phyloP scores from a whole-genome alignment of 2,888 invertebrate genomes.

The Diaprepes abbreviatus region DNA sequence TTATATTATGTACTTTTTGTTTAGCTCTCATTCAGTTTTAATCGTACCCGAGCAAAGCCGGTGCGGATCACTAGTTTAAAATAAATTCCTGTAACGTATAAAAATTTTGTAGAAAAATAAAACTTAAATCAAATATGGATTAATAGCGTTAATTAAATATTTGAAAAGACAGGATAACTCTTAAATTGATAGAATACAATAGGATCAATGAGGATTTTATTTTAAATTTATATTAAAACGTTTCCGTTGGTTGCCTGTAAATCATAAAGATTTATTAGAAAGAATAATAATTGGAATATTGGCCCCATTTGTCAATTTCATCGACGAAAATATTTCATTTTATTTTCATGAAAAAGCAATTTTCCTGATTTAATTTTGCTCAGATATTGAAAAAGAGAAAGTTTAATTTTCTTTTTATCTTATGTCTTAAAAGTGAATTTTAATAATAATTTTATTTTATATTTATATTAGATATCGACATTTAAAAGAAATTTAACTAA shows the following conservation, averaged over 20 bases:
- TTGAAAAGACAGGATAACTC: too few species aligned
- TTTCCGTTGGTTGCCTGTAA: background rate
- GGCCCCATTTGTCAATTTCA: slow-evolving; percentile 5
- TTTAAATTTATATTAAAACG: background rate
- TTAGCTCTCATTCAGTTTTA: too few species aligned
- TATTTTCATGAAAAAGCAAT: slow-evolving; percentile 2
- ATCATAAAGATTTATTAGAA: slow-evolving; percentile 10
- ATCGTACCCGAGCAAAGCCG: too few species aligned
- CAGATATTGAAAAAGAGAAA: background rate
- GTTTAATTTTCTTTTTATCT: background rate
- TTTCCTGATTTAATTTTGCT: background rate
- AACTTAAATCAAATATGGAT: too few species aligned
- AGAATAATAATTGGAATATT: background rate
- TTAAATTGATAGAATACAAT: too few species aligned
- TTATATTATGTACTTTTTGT: too few species aligned
- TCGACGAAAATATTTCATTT: slow-evolving; percentile 1
- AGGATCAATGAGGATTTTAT: background rate
- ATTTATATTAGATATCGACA: too few species aligned
- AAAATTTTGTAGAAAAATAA: too few species aligned
- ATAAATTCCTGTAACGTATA: too few species aligned
- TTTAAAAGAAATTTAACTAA: too few species aligned
- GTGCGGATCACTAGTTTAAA: too few species aligned
- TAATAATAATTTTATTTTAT: background rate
- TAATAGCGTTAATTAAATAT: too few species aligned
- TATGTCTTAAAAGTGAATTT: background rate